phyloP scores from a whole-genome alignment of 2,113 vertebrate genomes.

The Pleuronectes platessa region DNA sequence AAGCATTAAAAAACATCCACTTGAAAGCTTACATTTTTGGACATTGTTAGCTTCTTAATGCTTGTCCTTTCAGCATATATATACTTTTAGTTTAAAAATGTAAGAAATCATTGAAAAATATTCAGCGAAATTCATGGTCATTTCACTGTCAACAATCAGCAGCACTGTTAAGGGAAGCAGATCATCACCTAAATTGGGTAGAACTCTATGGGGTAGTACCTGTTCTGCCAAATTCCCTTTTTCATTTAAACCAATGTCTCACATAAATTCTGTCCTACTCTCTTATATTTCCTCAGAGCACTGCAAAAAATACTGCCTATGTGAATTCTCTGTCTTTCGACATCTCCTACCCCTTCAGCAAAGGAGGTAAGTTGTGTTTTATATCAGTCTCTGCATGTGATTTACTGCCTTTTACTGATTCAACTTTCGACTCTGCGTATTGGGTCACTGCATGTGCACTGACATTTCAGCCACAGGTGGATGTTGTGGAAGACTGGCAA shows the following conservation, averaged over 20 bases:
- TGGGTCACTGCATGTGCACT: background rate
- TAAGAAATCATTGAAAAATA: no score
- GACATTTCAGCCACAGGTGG: background rate
- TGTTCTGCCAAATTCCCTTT: background rate
- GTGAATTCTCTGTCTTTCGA: conserved; percentile 49
- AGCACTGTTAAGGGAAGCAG: no score
- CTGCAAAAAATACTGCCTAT: conserved; percentile 31
- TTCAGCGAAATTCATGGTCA: no score
- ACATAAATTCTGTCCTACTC: background rate
- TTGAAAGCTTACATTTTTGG: no score
- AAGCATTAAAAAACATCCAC: no score
- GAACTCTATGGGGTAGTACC: background rate
- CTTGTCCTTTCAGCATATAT: no score
- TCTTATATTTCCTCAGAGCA: conserved; percentile 60
- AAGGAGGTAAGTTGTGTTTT: conserved; percentile 54
- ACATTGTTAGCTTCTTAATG: no score
- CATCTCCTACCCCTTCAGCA: conserved; percentile 57
- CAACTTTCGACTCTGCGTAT: conserved; percentile 17
- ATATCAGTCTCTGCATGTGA: background rate
- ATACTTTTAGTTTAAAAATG: no score
- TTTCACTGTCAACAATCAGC: no score
- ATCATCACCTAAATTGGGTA: no score
- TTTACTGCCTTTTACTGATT: background rate
- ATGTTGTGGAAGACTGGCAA: conserved; percentile 2
- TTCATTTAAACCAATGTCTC: background rate